These are phyloP conservation scores for Orchesella cincta DNA, from an alignment of 1,140 invertebrate genomes.

Conservation along the genomic window DNA sequence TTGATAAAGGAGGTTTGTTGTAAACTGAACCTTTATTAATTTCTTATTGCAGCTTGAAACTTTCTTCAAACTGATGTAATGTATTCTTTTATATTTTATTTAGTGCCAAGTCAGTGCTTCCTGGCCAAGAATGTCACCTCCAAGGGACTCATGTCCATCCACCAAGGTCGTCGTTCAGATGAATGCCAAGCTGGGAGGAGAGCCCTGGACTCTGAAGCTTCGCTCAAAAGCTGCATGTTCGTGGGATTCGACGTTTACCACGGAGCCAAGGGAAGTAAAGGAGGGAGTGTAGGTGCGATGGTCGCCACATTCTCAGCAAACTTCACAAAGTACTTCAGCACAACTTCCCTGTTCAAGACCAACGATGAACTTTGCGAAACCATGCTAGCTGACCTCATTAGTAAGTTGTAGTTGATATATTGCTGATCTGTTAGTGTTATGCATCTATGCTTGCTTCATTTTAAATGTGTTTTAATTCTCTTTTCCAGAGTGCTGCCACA, in stretches of 20 bases:
- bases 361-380: constrained; percentile 72
- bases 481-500: not conserved
- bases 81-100: constrained; percentile 37
- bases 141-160: constrained; percentile 69
- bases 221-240: constrained; percentile 68
- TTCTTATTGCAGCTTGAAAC: too few species aligned
- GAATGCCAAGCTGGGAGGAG: constrained; percentile 84
- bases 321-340: constrained; percentile 69
- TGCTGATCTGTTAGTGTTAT: not conserved
- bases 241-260: constrained; percentile 86
- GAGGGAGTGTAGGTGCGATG: constrained; percentile 70
- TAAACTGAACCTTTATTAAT: too few species aligned
- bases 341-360: constrained; percentile 67
- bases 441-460: not conserved
- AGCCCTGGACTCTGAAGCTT: constrained; percentile 74
- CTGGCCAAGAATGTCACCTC: constrained; percentile 61
- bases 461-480: not conserved
- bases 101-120: not conserved
- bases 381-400: constrained; percentile 64
- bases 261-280: constrained; percentile 62
- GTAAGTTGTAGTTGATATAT: constrained; percentile 46
- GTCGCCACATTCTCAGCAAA: constrained; percentile 72
- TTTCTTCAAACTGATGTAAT: too few species aligned
- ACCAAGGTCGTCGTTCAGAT: constrained; percentile 73
- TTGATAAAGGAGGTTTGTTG: not conserved